A percentile compares a stretch with the other conserved stretches of the same genome.
These are phyloP conservation scores for Carassius carassius DNA, from an alignment of 2,113 vertebrate species.

Conservation along the genomic window DNA sequence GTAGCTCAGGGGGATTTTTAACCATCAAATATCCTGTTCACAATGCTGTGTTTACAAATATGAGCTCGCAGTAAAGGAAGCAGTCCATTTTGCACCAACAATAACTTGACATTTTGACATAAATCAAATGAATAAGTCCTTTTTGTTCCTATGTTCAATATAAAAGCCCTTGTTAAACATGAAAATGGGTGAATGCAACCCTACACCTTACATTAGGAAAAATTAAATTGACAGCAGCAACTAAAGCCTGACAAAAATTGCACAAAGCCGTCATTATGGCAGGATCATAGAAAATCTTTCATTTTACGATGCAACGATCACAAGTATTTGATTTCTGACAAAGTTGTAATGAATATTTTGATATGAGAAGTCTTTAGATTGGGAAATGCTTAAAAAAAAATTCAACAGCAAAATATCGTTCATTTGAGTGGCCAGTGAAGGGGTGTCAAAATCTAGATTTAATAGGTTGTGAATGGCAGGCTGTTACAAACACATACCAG, in stretches of 20 bases:
- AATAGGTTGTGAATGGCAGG: constrained; percentile 17
- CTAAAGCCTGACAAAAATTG: not conserved
- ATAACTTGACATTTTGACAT: not conserved
- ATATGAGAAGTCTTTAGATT: not conserved
- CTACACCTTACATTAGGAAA: not conserved
- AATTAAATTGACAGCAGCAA: not conserved
- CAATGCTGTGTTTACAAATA: not conserved
- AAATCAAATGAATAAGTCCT: not conserved
- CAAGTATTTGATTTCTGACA: not conserved
- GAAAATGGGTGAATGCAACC: not conserved
- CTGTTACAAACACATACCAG: constrained; percentile 21
- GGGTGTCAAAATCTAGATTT: not conserved
- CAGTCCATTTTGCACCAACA: not conserved
- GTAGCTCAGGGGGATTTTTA: not conserved
- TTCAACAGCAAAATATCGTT: not conserved
- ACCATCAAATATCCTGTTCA: not conserved
- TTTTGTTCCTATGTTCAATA: not conserved
- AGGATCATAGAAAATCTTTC: not conserved
- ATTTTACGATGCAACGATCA: not conserved
- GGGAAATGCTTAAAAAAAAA: not conserved
- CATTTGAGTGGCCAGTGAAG: not conserved
- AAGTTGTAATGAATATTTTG: not conserved
- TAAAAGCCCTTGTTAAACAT: not conserved
- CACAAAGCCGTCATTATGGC: not conserved
- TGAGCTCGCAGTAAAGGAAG: not conserved